Evolutionary conservation across 2,888 invertebrate species (phyloP).

Genomic region (Heliconius erato): DNA sequence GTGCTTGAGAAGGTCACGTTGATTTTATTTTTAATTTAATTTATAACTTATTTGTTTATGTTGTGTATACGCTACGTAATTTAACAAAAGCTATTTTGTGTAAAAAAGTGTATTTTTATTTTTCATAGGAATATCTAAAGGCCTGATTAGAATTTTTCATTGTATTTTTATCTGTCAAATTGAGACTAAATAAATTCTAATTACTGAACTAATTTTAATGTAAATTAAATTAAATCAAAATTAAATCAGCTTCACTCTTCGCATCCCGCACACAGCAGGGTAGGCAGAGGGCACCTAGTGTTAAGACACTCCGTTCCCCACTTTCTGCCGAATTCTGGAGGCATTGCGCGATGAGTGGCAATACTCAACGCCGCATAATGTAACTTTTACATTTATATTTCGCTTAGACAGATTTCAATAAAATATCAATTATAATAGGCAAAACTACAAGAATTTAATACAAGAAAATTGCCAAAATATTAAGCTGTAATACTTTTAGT

Average conservation of each 20-base stretch:
- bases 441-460: too few species aligned
- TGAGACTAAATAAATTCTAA: neutral
- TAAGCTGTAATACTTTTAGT: too few species aligned
- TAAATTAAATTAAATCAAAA: too few species aligned
- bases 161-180: neutral
- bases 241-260: too few species aligned
- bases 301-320: too few species aligned
- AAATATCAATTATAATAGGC: too few species aligned
- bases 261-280: too few species aligned
- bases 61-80: slow-evolving; percentile 1
- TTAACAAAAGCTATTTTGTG: neutral
- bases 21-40: neutral
- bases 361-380: too few species aligned
- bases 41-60: slow-evolving; percentile 13
- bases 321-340: too few species aligned
- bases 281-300: too few species aligned
- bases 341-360: too few species aligned
- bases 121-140: neutral
- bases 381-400: neutral
- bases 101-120: neutral
- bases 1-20: slow-evolving; percentile 31
- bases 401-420: neutral
- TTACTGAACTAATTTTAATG: neutral
- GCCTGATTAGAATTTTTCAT: neutral
- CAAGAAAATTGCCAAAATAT: too few species aligned